Evolutionary conservation across 2,797 vertebrate species (phyloP), one percentile per base, ranked within the genome.

Genomic region (Coranthus polyacanthus): DNA sequence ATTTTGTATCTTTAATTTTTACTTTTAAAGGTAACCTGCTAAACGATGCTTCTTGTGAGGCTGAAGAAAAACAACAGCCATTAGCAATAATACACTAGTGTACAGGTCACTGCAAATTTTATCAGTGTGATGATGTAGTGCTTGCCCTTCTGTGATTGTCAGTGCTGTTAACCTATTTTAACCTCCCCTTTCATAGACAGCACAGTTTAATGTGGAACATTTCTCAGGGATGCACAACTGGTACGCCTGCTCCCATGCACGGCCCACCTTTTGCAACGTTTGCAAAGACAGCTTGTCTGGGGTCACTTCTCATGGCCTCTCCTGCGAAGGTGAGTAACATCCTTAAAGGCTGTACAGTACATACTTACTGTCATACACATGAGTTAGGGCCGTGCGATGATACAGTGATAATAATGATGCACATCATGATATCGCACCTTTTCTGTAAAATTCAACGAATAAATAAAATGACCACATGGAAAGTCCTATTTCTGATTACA

Each of bases 221-320:
- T 99, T 99, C 97, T 99, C 98, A 97, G 98, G 98, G 95, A 98
- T 98, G 96, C 98, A 99, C 94, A 99, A 99, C 95, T 99, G 98
- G 97, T 99, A 98, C 81, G 98, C 98, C 94, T 99, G 98, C 93
- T 98, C 97, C 90, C 98, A 99, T 0, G 98, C 98, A 86, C 95
- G 97, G 68, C 97, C 97, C 65, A 99, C 98, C 86, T 99, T 98
- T 90, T 99, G 97, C 76, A 99, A 99, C n/a, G 98, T 99, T 75
- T 99, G 98, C 80, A 95, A 97, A 85, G 97, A 99, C 83, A 98
- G 96, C 83, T 94, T 99, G 54, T 99, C 98, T 13, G 98, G 98
- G 86, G 98, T 99, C 88, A 99, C 98, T 22, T 99, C 97, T 69
- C 98, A 99, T 2, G 98, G 98, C 89, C 95, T 99, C 79, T 99